A percentile compares a stretch with the other conserved stretches of the same genome.
Evolutionary conservation across 2,888 invertebrate genomes (phyloP).

Genomic region (Punctoribates punctum): DNA sequence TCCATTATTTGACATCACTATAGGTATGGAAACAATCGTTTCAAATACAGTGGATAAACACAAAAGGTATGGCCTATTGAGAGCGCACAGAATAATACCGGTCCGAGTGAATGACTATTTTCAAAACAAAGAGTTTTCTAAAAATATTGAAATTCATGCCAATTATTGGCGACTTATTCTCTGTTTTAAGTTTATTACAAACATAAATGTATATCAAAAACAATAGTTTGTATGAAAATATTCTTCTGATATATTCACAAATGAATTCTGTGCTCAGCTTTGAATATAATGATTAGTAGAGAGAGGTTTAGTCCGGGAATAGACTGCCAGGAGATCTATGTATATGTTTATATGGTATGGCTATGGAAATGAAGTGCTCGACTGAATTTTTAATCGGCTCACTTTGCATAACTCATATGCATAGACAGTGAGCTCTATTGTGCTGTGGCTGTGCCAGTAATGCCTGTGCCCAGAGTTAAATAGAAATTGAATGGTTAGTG

Average conservation of each 20-base stretch:
- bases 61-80: background rate
- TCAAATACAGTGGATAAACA: background rate
- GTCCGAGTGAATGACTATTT: background rate
- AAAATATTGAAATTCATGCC: background rate
- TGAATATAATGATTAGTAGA: background rate
- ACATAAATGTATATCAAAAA: no score
- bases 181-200: background rate
- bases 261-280: no score
- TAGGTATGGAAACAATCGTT: background rate
- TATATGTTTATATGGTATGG: background rate
- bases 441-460: background rate
- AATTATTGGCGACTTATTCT: conserved; percentile 19
- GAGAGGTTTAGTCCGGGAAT: background rate
- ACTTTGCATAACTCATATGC: conserved; percentile 38
- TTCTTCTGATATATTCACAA: no score
- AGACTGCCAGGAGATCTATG: background rate
- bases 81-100: background rate
- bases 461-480: conserved; percentile 28
- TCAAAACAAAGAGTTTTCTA: background rate
- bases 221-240: no score
- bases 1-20: background rate
- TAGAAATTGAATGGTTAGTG: conserved; percentile 35
- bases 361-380: conserved; percentile 35
- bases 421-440: background rate
- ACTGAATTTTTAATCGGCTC: conserved; percentile 37